Evolutionary conservation across 2,888 invertebrate species (phyloP).

Genomic region (Acrocera orbiculus): DNA sequence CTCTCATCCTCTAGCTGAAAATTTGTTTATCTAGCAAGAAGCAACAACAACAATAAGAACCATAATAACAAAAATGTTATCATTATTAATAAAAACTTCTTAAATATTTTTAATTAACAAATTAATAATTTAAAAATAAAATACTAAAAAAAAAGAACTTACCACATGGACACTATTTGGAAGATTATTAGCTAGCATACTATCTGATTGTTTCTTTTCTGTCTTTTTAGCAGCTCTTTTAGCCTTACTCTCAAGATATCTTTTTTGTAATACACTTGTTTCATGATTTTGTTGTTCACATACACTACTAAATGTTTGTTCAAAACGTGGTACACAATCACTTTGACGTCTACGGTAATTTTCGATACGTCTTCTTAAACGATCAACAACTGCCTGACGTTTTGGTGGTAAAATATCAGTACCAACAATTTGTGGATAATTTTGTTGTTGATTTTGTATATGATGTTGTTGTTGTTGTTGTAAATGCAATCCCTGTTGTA

Average conservation of each 20-base stretch:
- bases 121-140: background rate
- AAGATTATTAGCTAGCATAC: slow-evolving; percentile 33
- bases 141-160: slow-evolving; percentile 22
- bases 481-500: slow-evolving; percentile 9
- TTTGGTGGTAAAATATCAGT: slow-evolving; percentile 56
- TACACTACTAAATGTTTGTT: slow-evolving; percentile 68
- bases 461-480: slow-evolving; percentile 17
- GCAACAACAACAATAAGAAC: too few relatives aligned
- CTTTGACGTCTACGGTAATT: slow-evolving; percentile 70
- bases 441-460: slow-evolving; percentile 18
- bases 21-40: too few relatives aligned
- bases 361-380: slow-evolving; percentile 70
- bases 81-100: too few relatives aligned
- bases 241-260: slow-evolving; percentile 78
- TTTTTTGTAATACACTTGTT: slow-evolving; percentile 70
- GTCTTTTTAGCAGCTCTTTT: slow-evolving; percentile 76
- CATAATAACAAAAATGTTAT: too few relatives aligned
- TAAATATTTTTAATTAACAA: background rate
- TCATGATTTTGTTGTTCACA: slow-evolving; percentile 86
- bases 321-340: slow-evolving; percentile 73
- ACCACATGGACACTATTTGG: slow-evolving; percentile 64
- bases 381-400: slow-evolving; percentile 71
- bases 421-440: slow-evolving; percentile 13
- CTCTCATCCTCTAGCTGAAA: too few relatives aligned
- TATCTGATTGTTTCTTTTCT: slow-evolving; percentile 40